Base-by-base conservation (phyloP, 1,140 invertebrate genomes). In the Musca vetustissima region DNA sequence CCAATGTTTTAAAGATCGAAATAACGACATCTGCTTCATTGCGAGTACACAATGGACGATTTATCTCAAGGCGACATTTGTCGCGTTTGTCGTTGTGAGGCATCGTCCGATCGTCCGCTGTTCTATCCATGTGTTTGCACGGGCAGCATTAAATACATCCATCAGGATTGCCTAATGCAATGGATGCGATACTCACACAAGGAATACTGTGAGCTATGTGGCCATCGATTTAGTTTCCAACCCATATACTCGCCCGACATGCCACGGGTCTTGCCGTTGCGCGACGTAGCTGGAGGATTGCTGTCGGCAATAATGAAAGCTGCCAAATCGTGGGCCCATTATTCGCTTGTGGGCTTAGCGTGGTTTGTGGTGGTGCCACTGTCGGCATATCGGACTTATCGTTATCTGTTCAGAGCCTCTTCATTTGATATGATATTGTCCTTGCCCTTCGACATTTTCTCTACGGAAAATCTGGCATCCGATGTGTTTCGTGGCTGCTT, bases 121-220 rank as follows among this genome's bases (percentile, higher is more conserved):
- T 99, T 96, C 82, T 96, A 99, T 85, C 98, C 98, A 0, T 99
- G 98, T 84, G 97, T 99, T 64, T 99, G 98, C 83, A 98, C 96
- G 13, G 98, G 98, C 52, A 98, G 94, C 71, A 99, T 99, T 70
- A 99, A 98, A 86, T 99, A 93, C 87, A 98, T 99, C 55, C 98
- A 99, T 84, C 97, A 98, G 82, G 92, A 94, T 77, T 95, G 92
- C 81, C 84, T 94, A 36, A 88, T 94, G 70, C 93, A 94, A 83
- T 94, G 93, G 93, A 94, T 94, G 91, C 87, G 92, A 67, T 98
- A 99, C 83, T 98, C 96, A 53, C 89, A 96, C 69, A 99, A 99
- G 85, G 97, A 99, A 85, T 98, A 97, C 77, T 99, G 98, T 85
- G 98, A 99, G 84, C 85, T 99, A 71, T 99, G 98, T 83, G 96